Conservation (phyloP, 2,113 vertebrate species). For the Hippocampus comes region DNA sequence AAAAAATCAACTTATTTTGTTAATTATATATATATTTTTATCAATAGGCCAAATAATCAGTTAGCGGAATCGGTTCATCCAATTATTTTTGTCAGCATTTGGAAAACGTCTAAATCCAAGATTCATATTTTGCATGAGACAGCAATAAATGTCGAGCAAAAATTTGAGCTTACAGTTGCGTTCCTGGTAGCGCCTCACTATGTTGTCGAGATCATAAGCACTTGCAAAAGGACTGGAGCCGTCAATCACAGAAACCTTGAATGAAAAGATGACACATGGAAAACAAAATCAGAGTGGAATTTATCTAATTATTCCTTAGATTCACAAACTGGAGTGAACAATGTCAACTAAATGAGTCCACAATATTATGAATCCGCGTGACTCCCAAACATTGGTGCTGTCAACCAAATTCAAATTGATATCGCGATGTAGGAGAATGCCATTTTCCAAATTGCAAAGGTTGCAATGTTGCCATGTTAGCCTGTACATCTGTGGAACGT, state of each 20-base stretch:
- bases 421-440: too few relatives aligned
- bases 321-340: neutral
- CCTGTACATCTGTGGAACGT: too few relatives aligned
- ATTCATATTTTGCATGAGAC: neutral
- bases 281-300: neutral
- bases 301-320: neutral
- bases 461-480: too few relatives aligned
- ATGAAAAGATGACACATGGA: neutral
- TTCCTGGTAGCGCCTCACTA: slow-evolving; percentile 80
- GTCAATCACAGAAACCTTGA: slow-evolving; percentile 70
- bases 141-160: neutral
- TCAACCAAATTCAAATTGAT: too few relatives aligned
- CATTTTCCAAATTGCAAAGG: too few relatives aligned
- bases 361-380: neutral
- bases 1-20: too few relatives aligned
- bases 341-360: neutral
- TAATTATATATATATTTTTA: too few relatives aligned
- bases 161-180: slow-evolving; percentile 81
- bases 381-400: too few relatives aligned
- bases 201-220: slow-evolving; percentile 80
- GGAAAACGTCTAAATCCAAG: neutral
- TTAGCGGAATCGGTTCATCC: neutral
- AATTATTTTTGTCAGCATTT: neutral
- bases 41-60: too few relatives aligned
- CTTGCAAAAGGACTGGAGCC: slow-evolving; percentile 84